Percentiles rank a stretch among this genome's conserved stretches.
Evolutionary conservation across 2,888 invertebrate genomes (phyloP).

Genomic region (Thymelicus sylvestris): DNA sequence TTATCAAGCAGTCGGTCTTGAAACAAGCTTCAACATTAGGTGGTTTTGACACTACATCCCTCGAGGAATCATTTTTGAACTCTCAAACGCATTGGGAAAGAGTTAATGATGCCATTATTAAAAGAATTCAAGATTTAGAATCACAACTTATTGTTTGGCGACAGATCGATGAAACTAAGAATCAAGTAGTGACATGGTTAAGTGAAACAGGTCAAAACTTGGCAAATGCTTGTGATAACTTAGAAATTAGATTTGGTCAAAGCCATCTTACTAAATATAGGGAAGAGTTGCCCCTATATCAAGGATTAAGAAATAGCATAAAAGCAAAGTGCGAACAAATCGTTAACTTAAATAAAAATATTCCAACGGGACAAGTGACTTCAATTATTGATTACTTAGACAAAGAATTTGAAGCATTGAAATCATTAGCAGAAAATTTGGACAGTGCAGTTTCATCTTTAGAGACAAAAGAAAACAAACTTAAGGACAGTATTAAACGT

Average conservation of each 20-base stretch:
- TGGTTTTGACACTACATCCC: constrained; percentile 86
- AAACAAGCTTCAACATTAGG: constrained; percentile 89
- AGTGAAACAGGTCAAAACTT: constrained; percentile 92
- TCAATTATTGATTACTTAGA: constrained; percentile 88
- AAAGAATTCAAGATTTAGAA: constrained; percentile 91
- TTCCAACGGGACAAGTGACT: constrained; percentile 88
- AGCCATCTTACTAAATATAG: constrained; percentile 92
- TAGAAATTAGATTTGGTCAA: constrained; percentile 92
- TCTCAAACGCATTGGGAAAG: constrained; percentile 89
- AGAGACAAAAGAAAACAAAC: constrained; percentile 89
- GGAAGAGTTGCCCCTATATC: constrained; percentile 92
- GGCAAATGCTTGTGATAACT: constrained; percentile 89
- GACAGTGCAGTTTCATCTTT: constrained; percentile 89
- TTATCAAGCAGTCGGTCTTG: constrained; percentile 88
- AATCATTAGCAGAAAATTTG: constrained; percentile 89
- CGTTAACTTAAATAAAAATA: constrained; percentile 89
- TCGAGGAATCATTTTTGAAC: constrained; percentile 85
- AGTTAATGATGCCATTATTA: constrained; percentile 88
- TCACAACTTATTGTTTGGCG: constrained; percentile 97
- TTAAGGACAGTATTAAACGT: constrained; percentile 89
- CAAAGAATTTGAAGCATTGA: constrained; percentile 91
- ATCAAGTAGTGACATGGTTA: constrained; percentile 93
- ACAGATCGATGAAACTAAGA: constrained; percentile 94
- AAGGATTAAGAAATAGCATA: constrained; percentile 91
- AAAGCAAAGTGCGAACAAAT: constrained; percentile 92